Evolutionary conservation across 2,113 vertebrate genomes (phyloP), one percentile per base, ranked within the genome.

Genomic region (Azemiops feae): DNA sequence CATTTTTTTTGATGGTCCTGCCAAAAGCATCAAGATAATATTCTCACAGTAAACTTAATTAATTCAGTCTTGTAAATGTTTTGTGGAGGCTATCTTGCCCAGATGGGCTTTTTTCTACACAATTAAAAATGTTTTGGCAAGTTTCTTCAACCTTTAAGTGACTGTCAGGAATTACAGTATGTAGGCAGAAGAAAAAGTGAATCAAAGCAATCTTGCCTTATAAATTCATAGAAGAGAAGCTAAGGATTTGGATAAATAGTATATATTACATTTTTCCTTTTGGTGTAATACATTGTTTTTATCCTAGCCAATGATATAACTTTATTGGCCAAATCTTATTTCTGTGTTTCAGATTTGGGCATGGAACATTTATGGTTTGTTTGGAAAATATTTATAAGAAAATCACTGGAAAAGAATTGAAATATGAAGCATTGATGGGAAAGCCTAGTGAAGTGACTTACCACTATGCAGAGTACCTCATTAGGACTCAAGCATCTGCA

Each of bases 361-460:
- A 99, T 0, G 98, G 99, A 91, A 98, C 98, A 0, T 99, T 99
- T 97, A 96, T 99, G 97, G 97, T 99, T 87, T 99, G 98, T 93
- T 94, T 99, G 97, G 98, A 99, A 96, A 98, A 98, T 47, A 98
- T 98, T 92, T 99, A 98, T 97, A 98, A 98, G 97, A 99, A 98
- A 96, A 96, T 99, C 94, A 98, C 98, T 1, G 98, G 98, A 30
- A 97, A 91, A n/a, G 98, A 98, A 0, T 96, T 99, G 95, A 98
- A 98, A 94, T 99, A 99, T 0, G 97, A 98, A 90, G 98, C 96
- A 0, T 54, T 99, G 87, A 97, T 99, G 96, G 99, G 99, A 86
- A 99, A 99, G 54, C 99, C 98, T 34, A 98, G 98, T n/a, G 96
- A 98, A 92, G 89, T 99, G 90, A 99, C 98, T 0, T 99, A 99